Base-by-base conservation (phyloP, 2,797 vertebrate species). In the Heliangelus exortis region DNA sequence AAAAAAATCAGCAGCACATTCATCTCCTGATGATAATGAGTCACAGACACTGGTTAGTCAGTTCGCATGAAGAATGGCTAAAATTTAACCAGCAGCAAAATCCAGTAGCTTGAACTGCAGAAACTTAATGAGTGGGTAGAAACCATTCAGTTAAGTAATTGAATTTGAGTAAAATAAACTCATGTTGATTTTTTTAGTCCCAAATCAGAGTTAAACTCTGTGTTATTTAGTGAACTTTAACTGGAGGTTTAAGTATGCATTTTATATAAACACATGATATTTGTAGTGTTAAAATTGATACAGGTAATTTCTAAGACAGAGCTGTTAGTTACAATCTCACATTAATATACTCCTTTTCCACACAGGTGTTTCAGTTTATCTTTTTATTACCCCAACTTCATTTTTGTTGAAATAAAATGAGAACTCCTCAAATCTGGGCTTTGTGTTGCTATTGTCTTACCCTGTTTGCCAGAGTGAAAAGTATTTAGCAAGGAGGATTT, bases 21-120 rank as follows among this genome's bases (percentile, higher is more conserved):
- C 92, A 96, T 93, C 71, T 93, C 87, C 90, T 93, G 95, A 69
- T 97, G 92, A 93, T 87, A 63, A 29, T 97, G 94, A 96, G 69
- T 97, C 96, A 96, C 77, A 84, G 68, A 13, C 41, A 51, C 39
- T 75, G 63, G 63, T 93, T 85, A 85, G 88, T 95, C 87, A 92
- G 47, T 85, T 59, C 50, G 26, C 21, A 17, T 50, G 61, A 79
- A 62, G 74, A 51, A 41, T 79, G 81, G 67, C 45, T 90, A 78
- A 50, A 11, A 4, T 74, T 90, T 53, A 62, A 53, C 18, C 79
- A 66, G 63, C 51, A 88, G 36, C n/a, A 91, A 75, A 48, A 89
- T 51, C 50, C 58, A 72, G 19, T 77, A 29, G 28, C 45, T 51
- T 58, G 26, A 67, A 9, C 67, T 79, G 18, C 10, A 73, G 74